phyloP scores from a whole-genome alignment of 2,888 invertebrate genomes.

The Chaetogeoica ovagalla region DNA sequence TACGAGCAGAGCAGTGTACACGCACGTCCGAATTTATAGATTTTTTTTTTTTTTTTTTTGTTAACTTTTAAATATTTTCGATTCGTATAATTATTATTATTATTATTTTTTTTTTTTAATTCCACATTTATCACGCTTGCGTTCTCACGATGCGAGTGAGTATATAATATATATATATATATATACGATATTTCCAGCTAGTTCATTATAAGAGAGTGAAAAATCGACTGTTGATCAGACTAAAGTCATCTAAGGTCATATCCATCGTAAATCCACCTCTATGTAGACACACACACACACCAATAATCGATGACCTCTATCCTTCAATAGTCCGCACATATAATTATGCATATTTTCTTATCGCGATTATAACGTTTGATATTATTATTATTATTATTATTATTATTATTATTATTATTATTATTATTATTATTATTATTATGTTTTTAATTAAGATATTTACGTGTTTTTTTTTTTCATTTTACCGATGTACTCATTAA shows the following conservation, averaged over 20 bases:
- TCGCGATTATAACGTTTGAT: constrained; percentile 28
- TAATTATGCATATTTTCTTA: constrained; percentile 11
- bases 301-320: constrained; percentile 33
- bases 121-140: neutral
- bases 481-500: neutral
- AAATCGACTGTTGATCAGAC: constrained; percentile 2
- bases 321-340: neutral
- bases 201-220: constrained; percentile 5
- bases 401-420: constrained; percentile 21
- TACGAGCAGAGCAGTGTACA: too few species aligned
- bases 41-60: too few species aligned
- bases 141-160: neutral
- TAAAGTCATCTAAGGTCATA: constrained; percentile 48
- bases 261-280: neutral
- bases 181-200: constrained; percentile 17
- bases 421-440: constrained; percentile 19
- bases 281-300: too few species aligned
- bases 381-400: constrained; percentile 16
- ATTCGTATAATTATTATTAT: too few species aligned
- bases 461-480: neutral
- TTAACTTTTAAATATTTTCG: too few species aligned
- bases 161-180: neutral
- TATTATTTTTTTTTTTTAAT: neutral
- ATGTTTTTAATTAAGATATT: neutral
- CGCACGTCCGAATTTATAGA: too few species aligned